These are phyloP conservation scores for Aythya fuligula DNA, from an alignment of 2,797 vertebrate species.

Conservation along the genomic window DNA sequence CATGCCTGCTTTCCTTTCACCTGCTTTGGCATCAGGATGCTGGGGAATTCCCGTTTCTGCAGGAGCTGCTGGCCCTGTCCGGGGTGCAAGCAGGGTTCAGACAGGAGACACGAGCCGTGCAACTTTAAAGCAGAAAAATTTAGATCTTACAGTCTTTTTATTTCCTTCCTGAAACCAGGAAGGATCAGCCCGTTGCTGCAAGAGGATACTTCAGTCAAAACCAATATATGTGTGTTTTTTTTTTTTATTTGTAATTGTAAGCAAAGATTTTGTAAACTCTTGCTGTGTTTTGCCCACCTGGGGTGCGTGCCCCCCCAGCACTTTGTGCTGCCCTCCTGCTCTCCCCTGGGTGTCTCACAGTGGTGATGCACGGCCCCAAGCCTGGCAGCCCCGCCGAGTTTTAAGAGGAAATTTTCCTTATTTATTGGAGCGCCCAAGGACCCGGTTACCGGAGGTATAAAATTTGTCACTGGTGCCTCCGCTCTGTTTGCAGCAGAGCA, in stretches of 20 bases:
- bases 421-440: not conserved
- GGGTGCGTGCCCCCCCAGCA: not conserved
- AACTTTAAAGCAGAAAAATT: not conserved
- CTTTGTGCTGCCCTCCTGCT: not conserved
- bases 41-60: not conserved
- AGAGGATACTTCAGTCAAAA: not conserved
- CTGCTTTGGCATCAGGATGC: accelerated
- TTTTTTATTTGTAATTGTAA: not conserved
- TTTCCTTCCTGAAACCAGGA: not conserved
- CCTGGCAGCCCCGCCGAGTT: not conserved
- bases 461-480: not conserved
- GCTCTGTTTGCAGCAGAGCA: not conserved
- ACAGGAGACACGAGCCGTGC: accelerated
- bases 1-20: not conserved
- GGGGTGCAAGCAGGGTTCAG: not conserved
- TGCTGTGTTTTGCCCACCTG: accelerated
- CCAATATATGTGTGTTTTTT: not conserved
- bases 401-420: not conserved
- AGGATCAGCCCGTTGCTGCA: not conserved
- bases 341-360: not conserved
- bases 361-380: not conserved
- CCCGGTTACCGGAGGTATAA: not conserved
- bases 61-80: not conserved
- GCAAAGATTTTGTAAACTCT: not conserved
- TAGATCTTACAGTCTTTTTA: not conserved